Evolutionary conservation across 2,113 vertebrate species (phyloP).

Genomic region (Centropus unirufus): DNA sequence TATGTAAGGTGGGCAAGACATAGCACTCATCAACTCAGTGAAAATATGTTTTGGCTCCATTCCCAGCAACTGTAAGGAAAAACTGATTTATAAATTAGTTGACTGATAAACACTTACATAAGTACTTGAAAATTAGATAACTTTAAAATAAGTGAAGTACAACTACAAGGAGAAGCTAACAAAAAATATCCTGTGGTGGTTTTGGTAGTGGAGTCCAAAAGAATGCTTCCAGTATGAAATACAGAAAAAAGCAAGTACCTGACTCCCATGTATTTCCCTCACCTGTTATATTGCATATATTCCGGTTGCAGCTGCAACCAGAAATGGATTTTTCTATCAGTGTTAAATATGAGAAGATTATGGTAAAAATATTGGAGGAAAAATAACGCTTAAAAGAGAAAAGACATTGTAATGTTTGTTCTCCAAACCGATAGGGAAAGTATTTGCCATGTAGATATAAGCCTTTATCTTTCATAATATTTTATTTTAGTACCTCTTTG

Average conservation of each 20-base stretch:
- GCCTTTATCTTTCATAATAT: conserved; percentile 32
- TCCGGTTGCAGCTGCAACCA: neutral
- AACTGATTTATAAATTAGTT: neutral
- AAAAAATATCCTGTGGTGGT: neutral
- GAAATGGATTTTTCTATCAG: neutral
- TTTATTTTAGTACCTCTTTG: conserved; percentile 27
- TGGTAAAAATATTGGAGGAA: neutral
- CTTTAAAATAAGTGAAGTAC: neutral
- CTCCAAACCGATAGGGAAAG: neutral
- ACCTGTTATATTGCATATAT: neutral
- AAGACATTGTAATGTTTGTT: neutral
- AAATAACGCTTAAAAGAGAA: neutral
- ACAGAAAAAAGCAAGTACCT: neutral
- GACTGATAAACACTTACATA: neutral
- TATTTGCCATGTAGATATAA: conserved; percentile 20
- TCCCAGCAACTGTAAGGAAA: neutral
- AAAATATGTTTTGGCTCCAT: neutral
- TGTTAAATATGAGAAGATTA: neutral
- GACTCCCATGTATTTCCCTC: neutral
- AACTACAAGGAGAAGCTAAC: neutral
- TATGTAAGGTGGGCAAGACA: neutral
- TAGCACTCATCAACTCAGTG: neutral
- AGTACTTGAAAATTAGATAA: neutral
- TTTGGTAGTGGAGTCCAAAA: neutral
- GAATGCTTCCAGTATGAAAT: neutral